Evolutionary conservation across 2,888 invertebrate genomes (phyloP).

Genomic region (Mesorhabditis sp.): DNA sequence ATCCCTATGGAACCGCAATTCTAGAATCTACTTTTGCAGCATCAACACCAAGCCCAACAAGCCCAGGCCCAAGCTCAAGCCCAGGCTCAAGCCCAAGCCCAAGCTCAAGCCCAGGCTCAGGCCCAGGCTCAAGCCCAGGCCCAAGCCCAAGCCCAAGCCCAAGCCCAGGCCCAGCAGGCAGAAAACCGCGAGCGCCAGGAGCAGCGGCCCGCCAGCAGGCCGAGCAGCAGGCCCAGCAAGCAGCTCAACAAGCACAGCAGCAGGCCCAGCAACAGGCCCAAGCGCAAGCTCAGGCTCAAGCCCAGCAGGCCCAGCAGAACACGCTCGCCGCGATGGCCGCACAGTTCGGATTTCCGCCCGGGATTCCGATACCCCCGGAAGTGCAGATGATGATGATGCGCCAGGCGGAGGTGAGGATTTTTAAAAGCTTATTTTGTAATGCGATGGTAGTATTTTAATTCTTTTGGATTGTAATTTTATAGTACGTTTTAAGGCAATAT

Average conservation of each 20-base stretch:
- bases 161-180: not conserved
- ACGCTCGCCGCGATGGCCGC: not conserved
- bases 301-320: not conserved
- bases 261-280: not conserved
- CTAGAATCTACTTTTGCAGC: not conserved
- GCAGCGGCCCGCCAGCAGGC: not conserved
- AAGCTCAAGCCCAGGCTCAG: not conserved
- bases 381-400: constrained; percentile 3
- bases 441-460: too few relatives aligned
- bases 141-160: not conserved
- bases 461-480: too few relatives aligned
- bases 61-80: not conserved
- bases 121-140: not conserved
- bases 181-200: not conserved
- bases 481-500: too few relatives aligned
- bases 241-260: not conserved
- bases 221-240: not conserved
- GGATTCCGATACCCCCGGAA: not conserved
- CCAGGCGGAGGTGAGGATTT: too few relatives aligned
- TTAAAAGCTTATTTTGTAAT: too few relatives aligned
- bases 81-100: not conserved
- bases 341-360: not conserved
- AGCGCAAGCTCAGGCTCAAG: not conserved
- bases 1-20: too few relatives aligned
- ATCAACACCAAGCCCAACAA: constrained; percentile 2